A percentile compares a stretch with the other conserved stretches of the same genome.
Evolutionary conservation across 1,140 invertebrate species (phyloP).

Genomic region (Dolichoris vasculosae): DNA sequence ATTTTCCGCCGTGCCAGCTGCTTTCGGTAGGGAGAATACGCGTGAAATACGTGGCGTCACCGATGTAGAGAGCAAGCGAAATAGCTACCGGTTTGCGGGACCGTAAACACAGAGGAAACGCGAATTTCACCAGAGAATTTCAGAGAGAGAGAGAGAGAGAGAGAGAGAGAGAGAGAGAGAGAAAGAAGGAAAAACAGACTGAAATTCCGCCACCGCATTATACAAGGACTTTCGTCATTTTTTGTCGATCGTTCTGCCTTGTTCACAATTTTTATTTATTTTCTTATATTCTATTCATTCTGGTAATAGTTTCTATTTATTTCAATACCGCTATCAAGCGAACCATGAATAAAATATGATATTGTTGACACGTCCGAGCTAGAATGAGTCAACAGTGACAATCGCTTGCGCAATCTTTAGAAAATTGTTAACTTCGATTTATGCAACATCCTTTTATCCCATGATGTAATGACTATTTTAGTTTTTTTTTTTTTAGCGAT

Average conservation of each 20-base stretch:
- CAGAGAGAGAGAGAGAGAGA: background rate
- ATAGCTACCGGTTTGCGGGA: constrained; percentile 6
- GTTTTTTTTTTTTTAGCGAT: background rate
- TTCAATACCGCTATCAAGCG: background rate
- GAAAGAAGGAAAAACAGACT: background rate
- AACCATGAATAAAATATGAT: background rate
- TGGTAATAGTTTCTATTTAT: background rate
- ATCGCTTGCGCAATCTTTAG: background rate
- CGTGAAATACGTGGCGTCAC: constrained; percentile 13
- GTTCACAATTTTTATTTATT: background rate
- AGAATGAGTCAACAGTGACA: background rate
- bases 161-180: background rate
- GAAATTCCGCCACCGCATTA: background rate
- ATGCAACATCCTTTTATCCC: background rate
- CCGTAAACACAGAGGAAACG: background rate
- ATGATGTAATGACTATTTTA: background rate
- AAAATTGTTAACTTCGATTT: constrained; percentile 30
- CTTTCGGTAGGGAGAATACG: constrained; percentile 13
- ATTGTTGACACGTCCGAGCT: background rate
- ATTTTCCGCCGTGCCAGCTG: constrained; percentile 14
- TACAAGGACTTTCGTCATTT: background rate
- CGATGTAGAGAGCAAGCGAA: constrained; percentile 3
- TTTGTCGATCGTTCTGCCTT: background rate
- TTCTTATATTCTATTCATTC: background rate
- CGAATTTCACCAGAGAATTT: background rate